Percentiles rank a stretch among this genome's conserved stretches.
These are phyloP conservation scores for Spinus pinus DNA, from an alignment of 2,797 vertebrate species.

Conservation along the genomic window DNA sequence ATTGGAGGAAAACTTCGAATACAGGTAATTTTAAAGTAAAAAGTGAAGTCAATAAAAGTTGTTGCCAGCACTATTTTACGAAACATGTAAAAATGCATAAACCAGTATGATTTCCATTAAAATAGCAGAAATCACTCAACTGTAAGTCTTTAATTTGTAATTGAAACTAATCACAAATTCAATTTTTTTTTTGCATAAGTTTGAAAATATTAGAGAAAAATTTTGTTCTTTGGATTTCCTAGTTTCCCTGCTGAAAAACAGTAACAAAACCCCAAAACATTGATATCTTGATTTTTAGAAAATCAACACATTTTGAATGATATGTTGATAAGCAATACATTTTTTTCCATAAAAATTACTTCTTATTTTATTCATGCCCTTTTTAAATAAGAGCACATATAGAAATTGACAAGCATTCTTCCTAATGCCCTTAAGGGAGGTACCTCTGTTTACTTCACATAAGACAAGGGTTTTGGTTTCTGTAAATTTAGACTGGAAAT, in stretches of 20 bases:
- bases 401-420: background rate
- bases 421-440: accelerated
- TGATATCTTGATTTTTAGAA: background rate
- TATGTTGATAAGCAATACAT: background rate
- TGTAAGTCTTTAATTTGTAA: background rate
- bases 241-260: background rate
- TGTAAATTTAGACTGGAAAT: background rate
- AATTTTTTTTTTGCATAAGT: background rate
- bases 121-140: background rate
- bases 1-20: background rate
- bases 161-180: background rate
- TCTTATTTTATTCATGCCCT: background rate
- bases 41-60: background rate
- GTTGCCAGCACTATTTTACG: background rate
- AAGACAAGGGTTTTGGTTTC: background rate
- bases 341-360: background rate
- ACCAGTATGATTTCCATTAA: background rate
- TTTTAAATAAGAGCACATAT: background rate
- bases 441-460: background rate
- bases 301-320: background rate
- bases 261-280: background rate
- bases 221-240: background rate
- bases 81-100: background rate
- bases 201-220: background rate
- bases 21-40: background rate